Conservation (phyloP, 2,113 vertebrate species). For the Odontophorus gujanensis region DNA sequence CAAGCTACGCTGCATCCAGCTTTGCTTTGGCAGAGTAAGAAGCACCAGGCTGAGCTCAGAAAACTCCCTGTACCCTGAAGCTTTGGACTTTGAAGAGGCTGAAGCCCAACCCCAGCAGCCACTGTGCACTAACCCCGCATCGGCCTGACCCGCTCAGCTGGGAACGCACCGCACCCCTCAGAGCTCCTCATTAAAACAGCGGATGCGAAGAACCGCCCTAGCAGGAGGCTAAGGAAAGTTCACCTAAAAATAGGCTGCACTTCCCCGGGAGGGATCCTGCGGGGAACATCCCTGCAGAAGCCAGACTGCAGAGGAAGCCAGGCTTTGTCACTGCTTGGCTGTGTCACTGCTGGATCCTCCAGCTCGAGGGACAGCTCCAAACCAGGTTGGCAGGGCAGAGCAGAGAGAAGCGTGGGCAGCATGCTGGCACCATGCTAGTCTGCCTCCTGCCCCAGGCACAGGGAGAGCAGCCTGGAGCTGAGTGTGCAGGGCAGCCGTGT, state of each 20-base stretch:
- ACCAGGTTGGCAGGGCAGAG: accelerated
- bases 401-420: background rate
- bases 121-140: background rate
- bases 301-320: background rate
- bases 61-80: accelerated
- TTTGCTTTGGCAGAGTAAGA: background rate
- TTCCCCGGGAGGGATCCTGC: background rate
- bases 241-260: slow-evolving; percentile 59
- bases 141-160: accelerated
- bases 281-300: background rate
- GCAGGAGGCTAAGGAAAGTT: slow-evolving; percentile 11
- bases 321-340: background rate
- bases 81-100: background rate
- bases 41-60: background rate
- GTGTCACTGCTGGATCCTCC: background rate
- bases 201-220: background rate
- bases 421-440: accelerated
- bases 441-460: background rate
- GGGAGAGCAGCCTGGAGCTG: background rate
- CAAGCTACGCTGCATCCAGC: background rate
- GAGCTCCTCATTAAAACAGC: background rate
- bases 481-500: accelerated
- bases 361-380: background rate
- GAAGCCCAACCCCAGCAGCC: background rate
- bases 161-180: background rate